phyloP scores from a whole-genome alignment of 2,113 vertebrate species.

The Proterorhinus semilunaris region DNA sequence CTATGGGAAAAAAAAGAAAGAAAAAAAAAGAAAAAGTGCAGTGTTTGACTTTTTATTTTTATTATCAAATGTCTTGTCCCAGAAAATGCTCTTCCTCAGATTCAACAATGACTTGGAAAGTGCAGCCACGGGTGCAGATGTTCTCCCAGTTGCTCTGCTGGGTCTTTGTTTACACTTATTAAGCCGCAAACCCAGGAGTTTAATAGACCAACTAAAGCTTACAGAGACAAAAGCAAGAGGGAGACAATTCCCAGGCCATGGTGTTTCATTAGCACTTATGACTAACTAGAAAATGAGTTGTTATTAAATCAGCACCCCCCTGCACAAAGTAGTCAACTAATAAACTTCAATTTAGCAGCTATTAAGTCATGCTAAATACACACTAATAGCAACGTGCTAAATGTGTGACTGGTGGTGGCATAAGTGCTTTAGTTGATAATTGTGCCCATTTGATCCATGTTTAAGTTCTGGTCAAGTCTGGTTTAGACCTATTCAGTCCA shows the following conservation, averaged over 20 bases:
- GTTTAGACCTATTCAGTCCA: too few species aligned
- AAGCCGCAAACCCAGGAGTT: conserved; percentile 33
- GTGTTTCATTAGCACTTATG: conserved; percentile 40
- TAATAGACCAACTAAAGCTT: conserved; percentile 29
- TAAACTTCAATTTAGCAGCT: conserved; percentile 9
- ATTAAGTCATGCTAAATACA: background rate
- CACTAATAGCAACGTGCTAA: background rate
- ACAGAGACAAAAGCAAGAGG: conserved; percentile 31
- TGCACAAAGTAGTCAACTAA: conserved; percentile 15
- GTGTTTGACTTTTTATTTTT: background rate
- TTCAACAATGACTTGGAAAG: conserved; percentile 16
- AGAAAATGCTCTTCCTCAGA: background rate
- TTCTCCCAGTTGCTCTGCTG: background rate
- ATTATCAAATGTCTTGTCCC: conserved; percentile 4
- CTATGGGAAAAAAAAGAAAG: background rate
- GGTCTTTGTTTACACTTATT: conserved; percentile 34
- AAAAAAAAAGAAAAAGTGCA: background rate
- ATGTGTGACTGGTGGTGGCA: background rate
- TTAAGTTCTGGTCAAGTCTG: too few species aligned
- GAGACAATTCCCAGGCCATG: conserved; percentile 28
- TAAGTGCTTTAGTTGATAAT: too few species aligned
- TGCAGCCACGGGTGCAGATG: background rate
- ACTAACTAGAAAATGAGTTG: conserved; percentile 19
- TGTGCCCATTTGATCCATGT: too few species aligned
- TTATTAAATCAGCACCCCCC: conserved; percentile 5